These are phyloP conservation scores for Muricea muricata DNA, from an alignment of 92 coral and sea anemone genomes.

Conservation along the genomic window DNA sequence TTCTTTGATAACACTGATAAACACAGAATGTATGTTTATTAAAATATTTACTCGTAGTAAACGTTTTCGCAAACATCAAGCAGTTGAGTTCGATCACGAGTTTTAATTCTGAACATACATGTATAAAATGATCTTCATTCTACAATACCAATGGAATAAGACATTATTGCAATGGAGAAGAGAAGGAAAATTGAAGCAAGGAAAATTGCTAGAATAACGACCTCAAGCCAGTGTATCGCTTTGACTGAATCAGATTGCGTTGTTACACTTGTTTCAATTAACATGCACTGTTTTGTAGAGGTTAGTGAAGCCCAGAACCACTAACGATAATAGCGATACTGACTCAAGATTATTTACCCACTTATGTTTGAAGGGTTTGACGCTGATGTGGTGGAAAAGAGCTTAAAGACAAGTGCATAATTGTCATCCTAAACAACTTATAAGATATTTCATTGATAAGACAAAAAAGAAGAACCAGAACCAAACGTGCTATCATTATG, in stretches of 20 bases:
- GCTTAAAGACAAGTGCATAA: slow-evolving; percentile 64
- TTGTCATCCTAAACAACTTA: slow-evolving; percentile 47
- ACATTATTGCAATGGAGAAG: not conserved
- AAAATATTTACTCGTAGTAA: not conserved
- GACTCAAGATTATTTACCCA: slow-evolving; percentile 65
- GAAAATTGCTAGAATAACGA: slow-evolving; percentile 20
- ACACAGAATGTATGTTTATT: too few species aligned
- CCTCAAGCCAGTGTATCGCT: slow-evolving; percentile 31
- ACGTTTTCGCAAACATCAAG: not conserved
- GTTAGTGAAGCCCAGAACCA: slow-evolving; percentile 61
- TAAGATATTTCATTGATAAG: slow-evolving; percentile 58
- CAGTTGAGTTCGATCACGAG: not conserved
- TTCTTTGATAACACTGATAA: too few species aligned
- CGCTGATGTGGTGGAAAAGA: slow-evolving; percentile 64
- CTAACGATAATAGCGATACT: slow-evolving; percentile 57
- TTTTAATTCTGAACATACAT: not conserved
- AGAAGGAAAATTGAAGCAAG: not conserved
- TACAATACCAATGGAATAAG: not conserved
- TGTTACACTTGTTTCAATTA: slow-evolving; percentile 21
- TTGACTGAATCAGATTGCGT: not conserved
- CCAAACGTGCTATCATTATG: slow-evolving; percentile 68
- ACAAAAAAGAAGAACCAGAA: slow-evolving; percentile 58
- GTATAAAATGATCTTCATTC: not conserved
- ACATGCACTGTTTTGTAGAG: slow-evolving; percentile 52
- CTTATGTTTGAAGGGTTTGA: slow-evolving; percentile 59